Conservation (phyloP, 1,140 invertebrate species). For the Copidosoma floridanum region DNA sequence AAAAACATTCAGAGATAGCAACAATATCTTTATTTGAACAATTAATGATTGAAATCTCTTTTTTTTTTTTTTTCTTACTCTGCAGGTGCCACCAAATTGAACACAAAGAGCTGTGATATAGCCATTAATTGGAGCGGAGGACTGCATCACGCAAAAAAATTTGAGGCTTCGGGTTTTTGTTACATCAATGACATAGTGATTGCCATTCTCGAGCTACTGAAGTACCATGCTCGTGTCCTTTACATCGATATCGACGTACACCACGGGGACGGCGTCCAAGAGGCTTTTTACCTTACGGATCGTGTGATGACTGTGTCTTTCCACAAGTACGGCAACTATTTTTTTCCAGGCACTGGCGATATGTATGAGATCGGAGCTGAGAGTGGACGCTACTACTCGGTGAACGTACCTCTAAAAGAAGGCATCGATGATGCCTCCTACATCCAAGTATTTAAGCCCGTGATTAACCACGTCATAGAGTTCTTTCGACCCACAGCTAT, state of each 20-base stretch:
- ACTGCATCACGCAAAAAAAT: conserved; percentile 99
- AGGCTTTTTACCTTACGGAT: conserved; percentile 98
- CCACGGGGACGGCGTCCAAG: conserved; percentile 98
- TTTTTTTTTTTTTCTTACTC: neutral
- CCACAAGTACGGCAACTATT: conserved; percentile 98
- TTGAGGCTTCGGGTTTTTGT: conserved; percentile 96
- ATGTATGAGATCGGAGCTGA: conserved; percentile 97
- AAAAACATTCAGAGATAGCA: neutral
- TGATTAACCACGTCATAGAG: conserved; percentile 93
- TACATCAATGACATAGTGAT: conserved; percentile 99
- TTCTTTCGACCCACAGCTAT: conserved; percentile 96
- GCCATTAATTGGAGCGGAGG: conserved; percentile 99
- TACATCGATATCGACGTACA: conserved; percentile 99
- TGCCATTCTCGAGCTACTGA: conserved; percentile 93
- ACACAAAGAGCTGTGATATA: conserved; percentile 93
- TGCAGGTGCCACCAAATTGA: conserved; percentile 82
- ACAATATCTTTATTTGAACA: neutral
- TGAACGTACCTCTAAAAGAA: conserved; percentile 95
- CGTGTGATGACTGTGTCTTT: conserved; percentile 99
- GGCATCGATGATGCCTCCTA: conserved; percentile 96
- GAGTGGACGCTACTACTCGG: conserved; percentile 90
- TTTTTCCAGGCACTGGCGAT: conserved; percentile 97
- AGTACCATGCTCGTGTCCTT: conserved; percentile 91
- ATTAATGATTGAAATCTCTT: neutral
- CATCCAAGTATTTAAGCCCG: conserved; percentile 89